A percentile compares a stretch with the other conserved stretches of the same genome.
These are phyloP conservation scores for Yponomeuta sedellus DNA, from an alignment of 2,888 invertebrate genomes.

Conservation along the genomic window DNA sequence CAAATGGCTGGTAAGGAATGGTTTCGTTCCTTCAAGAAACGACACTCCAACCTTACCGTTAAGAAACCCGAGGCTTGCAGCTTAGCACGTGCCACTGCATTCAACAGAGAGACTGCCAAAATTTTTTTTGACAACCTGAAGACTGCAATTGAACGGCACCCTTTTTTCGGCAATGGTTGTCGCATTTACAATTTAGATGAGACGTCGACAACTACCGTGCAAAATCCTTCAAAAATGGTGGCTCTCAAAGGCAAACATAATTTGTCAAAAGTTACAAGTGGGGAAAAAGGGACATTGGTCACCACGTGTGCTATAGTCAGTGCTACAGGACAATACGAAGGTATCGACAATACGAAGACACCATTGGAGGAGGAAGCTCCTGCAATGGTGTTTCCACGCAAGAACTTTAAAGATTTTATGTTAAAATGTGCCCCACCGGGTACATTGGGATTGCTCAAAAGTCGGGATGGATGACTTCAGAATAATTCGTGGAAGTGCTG, in stretches of 20 bases:
- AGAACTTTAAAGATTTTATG: slow-evolving; percentile 31
- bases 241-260: slow-evolving; percentile 15
- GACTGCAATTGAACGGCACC: neutral
- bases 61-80: neutral
- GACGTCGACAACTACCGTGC: slow-evolving; percentile 25
- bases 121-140: slow-evolving; percentile 5
- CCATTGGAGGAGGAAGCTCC: too few relatives aligned
- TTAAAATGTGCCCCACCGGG: slow-evolving; percentile 36
- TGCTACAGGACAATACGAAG: slow-evolving; percentile 26
- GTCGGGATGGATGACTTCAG: slow-evolving; percentile 35
- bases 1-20: slow-evolving; percentile 10
- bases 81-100: neutral
- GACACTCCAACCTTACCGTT: neutral
- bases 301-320: slow-evolving; percentile 26
- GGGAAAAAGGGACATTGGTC: slow-evolving; percentile 30
- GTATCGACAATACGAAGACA: too few relatives aligned
- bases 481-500: slow-evolving; percentile 33
- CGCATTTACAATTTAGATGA: slow-evolving; percentile 22
- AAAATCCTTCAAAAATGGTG: slow-evolving; percentile 24
- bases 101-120: neutral
- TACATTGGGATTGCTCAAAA: slow-evolving; percentile 32
- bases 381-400: slow-evolving; percentile 34
- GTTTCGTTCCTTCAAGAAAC: neutral
- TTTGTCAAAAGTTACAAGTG: slow-evolving; percentile 30
- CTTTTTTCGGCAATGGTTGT: slow-evolving; percentile 8